Evolutionary conservation across 2,797 vertebrate genomes (phyloP).

Genomic region (Muscicapa striata): DNA sequence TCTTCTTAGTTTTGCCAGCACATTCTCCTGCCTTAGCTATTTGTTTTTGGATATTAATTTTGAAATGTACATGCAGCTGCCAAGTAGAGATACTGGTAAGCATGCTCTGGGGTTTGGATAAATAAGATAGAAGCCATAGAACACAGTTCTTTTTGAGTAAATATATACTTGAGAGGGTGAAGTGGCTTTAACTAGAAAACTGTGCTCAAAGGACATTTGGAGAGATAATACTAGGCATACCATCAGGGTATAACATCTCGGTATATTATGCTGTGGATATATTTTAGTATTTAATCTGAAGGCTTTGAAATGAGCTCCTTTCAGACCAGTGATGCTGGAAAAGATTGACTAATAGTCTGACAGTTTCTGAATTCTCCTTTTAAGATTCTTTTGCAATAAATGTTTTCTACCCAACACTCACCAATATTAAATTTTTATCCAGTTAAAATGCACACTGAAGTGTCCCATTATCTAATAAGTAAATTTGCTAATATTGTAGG

Average conservation of each 20-base stretch:
- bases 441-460: background rate
- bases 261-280: background rate
- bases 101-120: background rate
- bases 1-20: background rate
- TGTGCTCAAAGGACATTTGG: background rate
- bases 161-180: background rate
- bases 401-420: background rate
- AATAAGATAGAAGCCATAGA: background rate
- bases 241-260: background rate
- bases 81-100: background rate
- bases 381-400: background rate
- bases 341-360: background rate
- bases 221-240: background rate
- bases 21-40: background rate
- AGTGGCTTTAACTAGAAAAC: background rate
- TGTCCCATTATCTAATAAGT: background rate
- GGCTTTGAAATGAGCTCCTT: background rate
- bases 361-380: background rate
- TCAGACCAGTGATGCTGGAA: background rate
- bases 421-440: background rate
- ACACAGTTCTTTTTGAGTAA: background rate
- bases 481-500: background rate
- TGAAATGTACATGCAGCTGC: background rate
- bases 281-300: background rate
- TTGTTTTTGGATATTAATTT: slow-evolving; percentile 8